A percentile compares a stretch with the other conserved stretches of the same genome.
Evolutionary conservation across 2,113 vertebrate species (phyloP).

Genomic region (Hippolais icterina): DNA sequence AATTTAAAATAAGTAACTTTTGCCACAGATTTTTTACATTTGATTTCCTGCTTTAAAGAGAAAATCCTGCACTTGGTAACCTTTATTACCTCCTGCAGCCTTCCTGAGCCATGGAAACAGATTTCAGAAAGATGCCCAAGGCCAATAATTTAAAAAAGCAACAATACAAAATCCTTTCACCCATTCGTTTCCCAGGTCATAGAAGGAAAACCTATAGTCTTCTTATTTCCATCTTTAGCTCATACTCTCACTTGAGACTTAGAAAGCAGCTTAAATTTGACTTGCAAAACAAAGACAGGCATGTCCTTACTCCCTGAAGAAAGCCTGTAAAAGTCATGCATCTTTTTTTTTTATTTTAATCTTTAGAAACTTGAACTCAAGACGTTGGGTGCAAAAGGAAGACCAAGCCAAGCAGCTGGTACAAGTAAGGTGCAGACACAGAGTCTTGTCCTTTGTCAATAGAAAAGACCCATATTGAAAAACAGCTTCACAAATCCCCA

Average conservation of each 20-base stretch:
- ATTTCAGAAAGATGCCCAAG: neutral
- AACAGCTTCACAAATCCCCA: neutral
- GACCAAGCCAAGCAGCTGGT: neutral
- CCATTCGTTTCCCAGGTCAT: neutral
- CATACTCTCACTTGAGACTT: neutral
- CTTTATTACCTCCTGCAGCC: neutral
- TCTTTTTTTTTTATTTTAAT: neutral
- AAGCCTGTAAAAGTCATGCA: neutral
- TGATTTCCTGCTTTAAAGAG: neutral
- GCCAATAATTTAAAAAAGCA: neutral
- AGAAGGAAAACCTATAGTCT: neutral
- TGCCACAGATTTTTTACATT: neutral
- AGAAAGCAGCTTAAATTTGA: constrained; percentile 9
- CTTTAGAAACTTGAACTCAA: constrained; percentile 4
- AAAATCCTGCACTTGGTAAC: neutral
- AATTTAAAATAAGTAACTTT: neutral
- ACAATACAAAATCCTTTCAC: neutral
- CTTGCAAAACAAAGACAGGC: neutral
- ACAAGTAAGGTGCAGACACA: neutral
- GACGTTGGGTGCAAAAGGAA: neutral
- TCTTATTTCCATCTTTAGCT: neutral
- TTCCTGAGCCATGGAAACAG: neutral
- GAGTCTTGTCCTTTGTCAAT: neutral
- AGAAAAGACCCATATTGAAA: neutral
- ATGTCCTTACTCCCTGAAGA: neutral